Base-by-base conservation (phyloP, 1,140 invertebrate species). In the Calosoma granatense region DNA sequence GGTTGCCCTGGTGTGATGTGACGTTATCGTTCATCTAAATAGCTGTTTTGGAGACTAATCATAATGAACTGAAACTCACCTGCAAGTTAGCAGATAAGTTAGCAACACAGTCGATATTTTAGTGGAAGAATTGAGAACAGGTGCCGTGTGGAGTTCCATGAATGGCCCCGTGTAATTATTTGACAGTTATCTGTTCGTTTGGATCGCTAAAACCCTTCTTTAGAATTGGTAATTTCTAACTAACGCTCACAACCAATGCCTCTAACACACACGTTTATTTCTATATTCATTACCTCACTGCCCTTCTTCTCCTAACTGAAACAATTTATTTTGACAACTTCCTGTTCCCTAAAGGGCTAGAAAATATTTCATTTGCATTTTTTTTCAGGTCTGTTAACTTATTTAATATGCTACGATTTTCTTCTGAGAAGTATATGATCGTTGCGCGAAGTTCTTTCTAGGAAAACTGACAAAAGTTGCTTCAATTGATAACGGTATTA, bases 141-240 rank as follows among this genome's bases (percentile, higher is more conserved):
- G 41, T 47, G 41, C 17, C 4, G 26, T 4, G 17, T 12, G 17
- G 6, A 47, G 17, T 36, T 36, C 26, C n/a, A 36, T 36, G 26
- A 36, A 36, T 36, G 26, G n/a, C 26, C n/a, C 26, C n/a, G 41
- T 47, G 4, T 47, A 47, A 47, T 47, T 47, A 47, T 47, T 47
- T 47, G 41, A 47, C 41, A 47, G 9, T 47, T 47, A 47, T 47
- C 41, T 9, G 17, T 47, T 47, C 3, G 3, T 47, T 3, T 6
- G 17, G 41, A 47, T 47, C 41, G 41, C 9, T 17, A 47, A 36
- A 36, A 47, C 9, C 41, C 41, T 47, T 47, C 41, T 47, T n/a
- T n/a, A n/a, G n/a, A n/a, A n/a, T n/a, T n/a, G n/a, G n/a, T n/a
- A n/a, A n/a, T n/a, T n/a, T n/a, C n/a, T n/a, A n/a, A n/a, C n/a